Evolutionary conservation across 2,113 vertebrate genomes (phyloP), one percentile per base, ranked within the genome.

Genomic region (Nothobranchius kuhntae): DNA sequence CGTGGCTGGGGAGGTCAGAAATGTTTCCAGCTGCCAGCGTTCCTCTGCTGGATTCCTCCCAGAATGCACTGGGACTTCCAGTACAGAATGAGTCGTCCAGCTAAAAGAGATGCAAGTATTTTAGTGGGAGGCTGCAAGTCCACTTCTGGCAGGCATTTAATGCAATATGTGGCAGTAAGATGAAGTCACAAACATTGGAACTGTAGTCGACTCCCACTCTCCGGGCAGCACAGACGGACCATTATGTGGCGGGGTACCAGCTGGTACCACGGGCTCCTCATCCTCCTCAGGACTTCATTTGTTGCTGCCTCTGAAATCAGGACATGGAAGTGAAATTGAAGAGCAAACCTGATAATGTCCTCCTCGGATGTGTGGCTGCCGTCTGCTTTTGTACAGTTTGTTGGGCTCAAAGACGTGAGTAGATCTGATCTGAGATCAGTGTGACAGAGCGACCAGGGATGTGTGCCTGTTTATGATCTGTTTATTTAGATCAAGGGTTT

Each of bases 161-260:
- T 83, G 88, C 87, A 85, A 86, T 88, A 86, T 89, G 90, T 69
- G 81, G 60, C 71, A 64, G 78, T 86, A 83, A 91, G 87, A 91
- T 91, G 88, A 93, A 90, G 91, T 92, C 91, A 93, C 91, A 93
- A 91, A 92, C 90, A 86, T 85, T 71, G 88, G 82, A n/a, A 82
- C 88, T 89, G 88, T 90, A 91, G 89, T 90, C 80, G 69, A 89
- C 91, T 91, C 89, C 92, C 90, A 92, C 91, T 90, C 73, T 60
- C 75, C 67, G 68, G 77, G 61, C 83, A 91, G 84, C 87, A 93
- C 92, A 92, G 90, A 89, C 78, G 14, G 73, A 80, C 65, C 91
- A 82, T 93, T 93, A 91, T 93, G 86, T 89, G 86, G 70, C 74
- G 67, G 70, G 82, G 92, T 93, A 91, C 91, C 92, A 91, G 89